A percentile compares a stretch with the other conserved stretches of the same genome.
These are phyloP conservation scores for Aspidoscelis tigris DNA, from an alignment of 2,113 vertebrate genomes.

Conservation along the genomic window DNA sequence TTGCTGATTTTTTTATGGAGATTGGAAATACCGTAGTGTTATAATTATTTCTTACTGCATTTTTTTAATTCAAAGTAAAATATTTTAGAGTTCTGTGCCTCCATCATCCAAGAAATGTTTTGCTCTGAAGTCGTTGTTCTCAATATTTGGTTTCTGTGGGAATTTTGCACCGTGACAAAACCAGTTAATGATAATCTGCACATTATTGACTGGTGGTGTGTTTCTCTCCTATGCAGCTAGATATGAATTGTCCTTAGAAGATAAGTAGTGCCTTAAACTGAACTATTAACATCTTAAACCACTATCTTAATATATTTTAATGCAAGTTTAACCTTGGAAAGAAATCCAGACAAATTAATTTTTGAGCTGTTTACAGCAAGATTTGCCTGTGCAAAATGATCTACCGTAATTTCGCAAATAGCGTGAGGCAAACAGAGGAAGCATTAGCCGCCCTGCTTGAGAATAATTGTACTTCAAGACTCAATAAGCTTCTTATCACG, in stretches of 20 bases:
- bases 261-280: background rate
- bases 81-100: background rate
- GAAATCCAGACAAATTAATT: background rate
- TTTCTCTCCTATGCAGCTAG: background rate
- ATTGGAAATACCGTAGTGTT: background rate
- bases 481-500: conserved; percentile 61
- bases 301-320: background rate
- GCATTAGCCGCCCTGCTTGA: conserved; percentile 45
- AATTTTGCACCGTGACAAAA: background rate
- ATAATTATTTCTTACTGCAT: background rate
- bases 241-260: background rate
- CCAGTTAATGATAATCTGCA: background rate
- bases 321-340: background rate
- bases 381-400: background rate
- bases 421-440: conserved; percentile 25
- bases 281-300: background rate
- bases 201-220: background rate
- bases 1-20: background rate
- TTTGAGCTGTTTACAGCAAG: background rate
- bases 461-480: conserved; percentile 46
- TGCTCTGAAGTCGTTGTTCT: background rate
- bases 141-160: background rate
- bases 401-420: background rate
- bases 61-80: background rate
- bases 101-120: background rate